These are phyloP conservation scores for Tenebrio molitor DNA, from an alignment of 1,140 invertebrate species.

Conservation along the genomic window DNA sequence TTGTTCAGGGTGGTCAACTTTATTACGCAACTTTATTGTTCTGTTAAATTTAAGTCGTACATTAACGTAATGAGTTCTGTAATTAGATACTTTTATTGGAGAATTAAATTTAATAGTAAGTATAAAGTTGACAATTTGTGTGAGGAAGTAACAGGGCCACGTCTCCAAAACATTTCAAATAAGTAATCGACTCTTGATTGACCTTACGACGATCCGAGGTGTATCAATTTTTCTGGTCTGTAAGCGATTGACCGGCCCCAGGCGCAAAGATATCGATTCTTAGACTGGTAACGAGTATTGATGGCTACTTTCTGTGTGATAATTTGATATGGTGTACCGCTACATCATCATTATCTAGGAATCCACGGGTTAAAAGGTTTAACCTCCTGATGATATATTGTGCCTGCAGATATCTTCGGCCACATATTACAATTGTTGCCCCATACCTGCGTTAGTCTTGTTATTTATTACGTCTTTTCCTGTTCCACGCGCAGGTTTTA, in stretches of 20 bases:
- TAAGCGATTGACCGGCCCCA: slow-evolving; percentile 17
- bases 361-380: slow-evolving; percentile 59
- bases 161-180: neutral
- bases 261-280: slow-evolving; percentile 29
- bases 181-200: slow-evolving; percentile 29
- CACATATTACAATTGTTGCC: slow-evolving; percentile 48
- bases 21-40: slow-evolving; percentile 40
- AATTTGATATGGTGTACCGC: slow-evolving; percentile 58
- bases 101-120: slow-evolving; percentile 36
- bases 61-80: slow-evolving; percentile 34
- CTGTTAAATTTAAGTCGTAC: slow-evolving; percentile 23
- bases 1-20: slow-evolving; percentile 42
- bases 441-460: slow-evolving; percentile 43
- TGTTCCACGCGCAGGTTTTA: slow-evolving; percentile 30
- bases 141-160: neutral
- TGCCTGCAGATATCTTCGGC: slow-evolving; percentile 46
- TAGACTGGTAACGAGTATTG: slow-evolving; percentile 55
- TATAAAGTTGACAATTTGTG: slow-evolving; percentile 20
- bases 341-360: slow-evolving; percentile 59
- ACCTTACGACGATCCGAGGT: slow-evolving; percentile 9
- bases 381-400: slow-evolving; percentile 58
- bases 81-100: slow-evolving; percentile 42
- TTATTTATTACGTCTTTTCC: slow-evolving; percentile 37
- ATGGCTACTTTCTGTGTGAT: slow-evolving; percentile 58
- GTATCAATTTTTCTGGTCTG: slow-evolving; percentile 15